A percentile compares a stretch with the other conserved stretches of the same genome.
phyloP scores from a whole-genome alignment of 2,113 vertebrate species.

The Orycteropus afer region DNA sequence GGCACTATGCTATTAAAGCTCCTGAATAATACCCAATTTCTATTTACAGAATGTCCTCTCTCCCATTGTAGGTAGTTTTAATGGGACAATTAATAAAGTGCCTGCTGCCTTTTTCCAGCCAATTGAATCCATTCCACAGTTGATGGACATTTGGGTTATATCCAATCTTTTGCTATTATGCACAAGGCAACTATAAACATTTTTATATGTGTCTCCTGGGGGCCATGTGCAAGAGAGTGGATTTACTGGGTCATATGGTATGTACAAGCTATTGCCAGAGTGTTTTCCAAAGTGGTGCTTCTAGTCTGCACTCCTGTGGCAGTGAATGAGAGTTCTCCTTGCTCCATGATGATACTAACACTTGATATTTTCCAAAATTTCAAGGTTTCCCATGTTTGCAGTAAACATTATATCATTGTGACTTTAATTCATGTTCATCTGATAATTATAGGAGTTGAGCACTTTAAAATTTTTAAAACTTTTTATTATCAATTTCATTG shows the following conservation, averaged over 20 bases:
- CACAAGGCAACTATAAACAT: not conserved
- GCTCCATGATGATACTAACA: not conserved
- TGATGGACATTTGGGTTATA: not conserved
- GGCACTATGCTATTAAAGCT: not conserved
- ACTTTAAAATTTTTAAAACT: no score
- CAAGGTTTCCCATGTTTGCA: not conserved
- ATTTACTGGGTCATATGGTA: not conserved
- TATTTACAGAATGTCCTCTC: not conserved
- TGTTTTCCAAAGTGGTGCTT: not conserved
- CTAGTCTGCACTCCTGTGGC: not conserved
- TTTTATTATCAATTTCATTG: no score
- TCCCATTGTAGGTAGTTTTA: not conserved
- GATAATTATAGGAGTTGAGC: no score
- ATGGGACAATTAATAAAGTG: not conserved
- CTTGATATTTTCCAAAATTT: not conserved
- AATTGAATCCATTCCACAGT: not conserved
- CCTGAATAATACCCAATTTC: not conserved
- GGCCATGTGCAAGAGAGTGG: not conserved
- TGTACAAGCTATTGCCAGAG: not conserved
- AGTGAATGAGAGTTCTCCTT: not conserved
- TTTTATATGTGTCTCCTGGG: not conserved
- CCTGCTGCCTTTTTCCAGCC: not conserved
- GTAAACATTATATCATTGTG: not conserved
- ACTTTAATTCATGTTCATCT: no score
- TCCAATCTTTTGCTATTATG: no score